Percentiles rank a stretch among this genome's conserved stretches.
These are phyloP conservation scores for Ips nitidus DNA, from an alignment of 1,140 invertebrate genomes.

Conservation along the genomic window DNA sequence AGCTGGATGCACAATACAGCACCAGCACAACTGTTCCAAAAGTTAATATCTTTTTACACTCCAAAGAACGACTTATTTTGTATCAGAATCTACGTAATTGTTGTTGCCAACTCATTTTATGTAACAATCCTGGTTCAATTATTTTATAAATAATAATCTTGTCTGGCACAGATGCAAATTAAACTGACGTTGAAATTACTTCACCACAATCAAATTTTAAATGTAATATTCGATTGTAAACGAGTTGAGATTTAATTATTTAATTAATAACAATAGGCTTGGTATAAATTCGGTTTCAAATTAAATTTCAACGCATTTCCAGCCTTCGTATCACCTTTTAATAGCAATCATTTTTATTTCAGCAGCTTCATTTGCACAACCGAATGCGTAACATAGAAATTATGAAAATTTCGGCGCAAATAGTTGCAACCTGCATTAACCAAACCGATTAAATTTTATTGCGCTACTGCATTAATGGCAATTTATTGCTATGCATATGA, in stretches of 20 bases:
- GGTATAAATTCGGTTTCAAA: background rate
- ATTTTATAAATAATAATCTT: background rate
- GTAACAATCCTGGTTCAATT: too few species aligned
- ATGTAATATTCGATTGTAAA: background rate
- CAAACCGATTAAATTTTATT: too few species aligned
- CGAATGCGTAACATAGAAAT: too few species aligned
- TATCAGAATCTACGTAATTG: too few species aligned
- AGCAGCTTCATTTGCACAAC: too few species aligned
- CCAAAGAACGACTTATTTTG: background rate
- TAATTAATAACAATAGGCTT: conserved; percentile 1
- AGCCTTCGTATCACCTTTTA: too few species aligned
- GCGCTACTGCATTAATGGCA: too few species aligned
- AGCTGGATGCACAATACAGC: background rate
- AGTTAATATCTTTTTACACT: background rate
- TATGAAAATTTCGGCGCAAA: too few species aligned
- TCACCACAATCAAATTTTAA: background rate
- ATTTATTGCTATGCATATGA: too few species aligned
- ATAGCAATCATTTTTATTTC: too few species aligned
- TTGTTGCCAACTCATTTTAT: too few species aligned
- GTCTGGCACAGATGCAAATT: background rate
- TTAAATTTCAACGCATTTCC: background rate
- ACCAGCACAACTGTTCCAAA: background rate
- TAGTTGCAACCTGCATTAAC: too few species aligned
- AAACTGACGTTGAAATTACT: background rate
- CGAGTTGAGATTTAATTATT: background rate